Conservation (phyloP, 2,797 vertebrate species). For the Coluber constrictor region DNA sequence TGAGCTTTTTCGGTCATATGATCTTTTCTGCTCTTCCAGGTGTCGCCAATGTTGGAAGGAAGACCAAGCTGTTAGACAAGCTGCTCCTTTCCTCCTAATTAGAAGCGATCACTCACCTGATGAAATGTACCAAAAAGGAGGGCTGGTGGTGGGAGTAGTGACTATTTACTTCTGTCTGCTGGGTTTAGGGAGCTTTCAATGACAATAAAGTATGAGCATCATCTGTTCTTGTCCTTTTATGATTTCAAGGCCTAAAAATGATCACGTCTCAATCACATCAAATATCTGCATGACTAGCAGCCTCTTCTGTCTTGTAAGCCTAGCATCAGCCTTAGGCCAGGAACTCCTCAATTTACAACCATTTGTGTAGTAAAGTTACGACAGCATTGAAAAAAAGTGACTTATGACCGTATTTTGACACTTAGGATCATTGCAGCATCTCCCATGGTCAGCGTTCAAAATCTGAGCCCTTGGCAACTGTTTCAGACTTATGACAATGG, state of each 20-base stretch:
- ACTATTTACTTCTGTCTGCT: not conserved
- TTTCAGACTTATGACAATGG: not conserved
- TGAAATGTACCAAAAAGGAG: not conserved
- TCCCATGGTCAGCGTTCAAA: not conserved
- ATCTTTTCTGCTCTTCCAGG: not conserved
- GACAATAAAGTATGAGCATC: not conserved
- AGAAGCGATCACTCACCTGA: not conserved
- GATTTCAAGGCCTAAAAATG: not conserved
- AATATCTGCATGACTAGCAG: not conserved
- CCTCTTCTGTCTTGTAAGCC: not conserved
- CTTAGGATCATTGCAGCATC: not conserved
- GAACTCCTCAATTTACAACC: not conserved
- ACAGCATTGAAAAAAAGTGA: not conserved
- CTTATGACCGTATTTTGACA: no score
- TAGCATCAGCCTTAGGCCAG: not conserved
- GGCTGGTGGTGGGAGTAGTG: not conserved
- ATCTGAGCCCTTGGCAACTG: not conserved
- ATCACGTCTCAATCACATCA: rapidly evolving
- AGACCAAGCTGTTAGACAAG: not conserved
- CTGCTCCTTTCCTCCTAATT: not conserved
- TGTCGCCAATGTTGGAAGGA: not conserved
- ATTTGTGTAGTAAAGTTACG: not conserved
- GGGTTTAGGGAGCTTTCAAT: not conserved
- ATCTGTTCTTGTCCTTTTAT: not conserved
- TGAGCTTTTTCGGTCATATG: not conserved